Evolutionary conservation across 2,797 vertebrate genomes (phyloP).

Genomic region (Eurystomus glaucurus): DNA sequence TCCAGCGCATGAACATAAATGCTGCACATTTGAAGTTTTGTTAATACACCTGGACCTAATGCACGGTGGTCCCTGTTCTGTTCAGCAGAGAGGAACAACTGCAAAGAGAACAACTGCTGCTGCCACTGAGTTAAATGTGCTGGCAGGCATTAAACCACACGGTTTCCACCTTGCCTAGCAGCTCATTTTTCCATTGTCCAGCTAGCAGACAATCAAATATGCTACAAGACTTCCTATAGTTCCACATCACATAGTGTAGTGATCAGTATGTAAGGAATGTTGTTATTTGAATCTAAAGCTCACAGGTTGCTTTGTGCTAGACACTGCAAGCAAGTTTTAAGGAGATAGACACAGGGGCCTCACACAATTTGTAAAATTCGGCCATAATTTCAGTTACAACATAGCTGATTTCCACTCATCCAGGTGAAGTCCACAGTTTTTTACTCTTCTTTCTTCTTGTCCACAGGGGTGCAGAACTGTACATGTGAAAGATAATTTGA

Average conservation of each 20-base stretch:
- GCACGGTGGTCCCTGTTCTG: not conserved
- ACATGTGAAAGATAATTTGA: not conserved
- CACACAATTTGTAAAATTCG: not conserved
- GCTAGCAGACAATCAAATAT: not conserved
- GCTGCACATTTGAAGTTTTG: not conserved
- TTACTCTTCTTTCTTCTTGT: not conserved
- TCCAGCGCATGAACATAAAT: not conserved
- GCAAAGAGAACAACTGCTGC: not conserved
- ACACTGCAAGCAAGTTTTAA: not conserved
- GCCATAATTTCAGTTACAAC: not conserved
- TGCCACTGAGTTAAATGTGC: not conserved
- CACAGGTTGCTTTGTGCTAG: not conserved
- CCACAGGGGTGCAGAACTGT: not conserved
- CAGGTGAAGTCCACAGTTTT: not conserved
- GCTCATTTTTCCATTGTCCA: not conserved
- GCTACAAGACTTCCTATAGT: not conserved
- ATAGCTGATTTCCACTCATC: not conserved
- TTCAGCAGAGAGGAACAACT: not conserved
- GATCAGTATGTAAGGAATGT: accelerated
- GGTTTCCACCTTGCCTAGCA: not conserved
- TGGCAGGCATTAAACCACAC: not conserved
- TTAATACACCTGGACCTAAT: not conserved
- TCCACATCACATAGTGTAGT: accelerated
- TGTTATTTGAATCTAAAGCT: not conserved
- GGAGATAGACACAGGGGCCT: not conserved